phyloP scores from a whole-genome alignment of 2,888 invertebrate genomes.

The Torymus aiolomorphi region DNA sequence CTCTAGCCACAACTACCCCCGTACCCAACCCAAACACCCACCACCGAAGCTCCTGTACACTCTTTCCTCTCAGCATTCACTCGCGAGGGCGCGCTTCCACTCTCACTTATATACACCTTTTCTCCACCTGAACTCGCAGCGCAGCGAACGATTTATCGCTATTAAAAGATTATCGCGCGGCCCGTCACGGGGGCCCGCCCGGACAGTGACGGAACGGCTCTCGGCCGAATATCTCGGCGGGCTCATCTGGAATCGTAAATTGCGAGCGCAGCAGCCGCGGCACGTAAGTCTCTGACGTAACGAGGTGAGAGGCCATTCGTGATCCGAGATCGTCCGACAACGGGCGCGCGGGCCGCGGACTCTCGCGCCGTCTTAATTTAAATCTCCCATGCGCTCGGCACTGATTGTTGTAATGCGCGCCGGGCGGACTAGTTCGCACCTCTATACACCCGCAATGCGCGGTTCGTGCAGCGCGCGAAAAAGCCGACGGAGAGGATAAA shows the following conservation, averaged over 20 bases:
- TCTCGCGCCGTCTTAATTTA: constrained; percentile 55
- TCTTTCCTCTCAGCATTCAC: too few species aligned
- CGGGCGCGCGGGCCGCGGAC: neutral
- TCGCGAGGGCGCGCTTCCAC: too few species aligned
- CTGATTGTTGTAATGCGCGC: constrained; percentile 17
- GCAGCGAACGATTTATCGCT: constrained; percentile 50
- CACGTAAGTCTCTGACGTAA: constrained; percentile 53
- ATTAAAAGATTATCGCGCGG: constrained; percentile 57
- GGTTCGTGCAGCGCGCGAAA: neutral
- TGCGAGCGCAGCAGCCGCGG: constrained; percentile 29
- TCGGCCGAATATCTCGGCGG: constrained; percentile 52
- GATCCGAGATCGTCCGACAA: constrained; percentile 53
- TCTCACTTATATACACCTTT: too few species aligned
- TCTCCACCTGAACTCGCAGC: too few species aligned
- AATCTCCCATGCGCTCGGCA: constrained; percentile 18
- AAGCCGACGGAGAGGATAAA: constrained; percentile 29
- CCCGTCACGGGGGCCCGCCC: constrained; percentile 11
- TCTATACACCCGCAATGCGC: neutral
- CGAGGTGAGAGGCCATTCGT: constrained; percentile 56
- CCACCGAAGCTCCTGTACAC: too few species aligned
- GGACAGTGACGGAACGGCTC: constrained; percentile 56
- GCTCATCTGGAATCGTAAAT: constrained; percentile 59
- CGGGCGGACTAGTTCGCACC: constrained; percentile 33
- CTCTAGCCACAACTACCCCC: too few species aligned
- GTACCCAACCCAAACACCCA: too few species aligned